Percentiles rank a stretch among this genome's conserved stretches.
Evolutionary conservation across 2,888 invertebrate genomes (phyloP).

Genomic region (Mechanitis mazaeus): DNA sequence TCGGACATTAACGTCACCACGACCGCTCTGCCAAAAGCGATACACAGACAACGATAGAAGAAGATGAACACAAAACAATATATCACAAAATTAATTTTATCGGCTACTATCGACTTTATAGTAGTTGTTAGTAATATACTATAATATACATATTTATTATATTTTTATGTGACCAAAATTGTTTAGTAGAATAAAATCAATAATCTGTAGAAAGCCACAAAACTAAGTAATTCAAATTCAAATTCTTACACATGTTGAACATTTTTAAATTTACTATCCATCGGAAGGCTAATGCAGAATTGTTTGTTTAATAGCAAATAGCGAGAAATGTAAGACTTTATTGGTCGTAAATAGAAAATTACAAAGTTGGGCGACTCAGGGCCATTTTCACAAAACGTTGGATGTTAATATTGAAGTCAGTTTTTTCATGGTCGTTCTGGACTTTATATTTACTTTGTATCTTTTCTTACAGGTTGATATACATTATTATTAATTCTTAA

Average conservation of each 20-base stretch:
- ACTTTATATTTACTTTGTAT: slow-evolving; percentile 5
- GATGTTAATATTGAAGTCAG: slow-evolving; percentile 34
- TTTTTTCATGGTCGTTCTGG: slow-evolving; percentile 16
- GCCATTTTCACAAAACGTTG: slow-evolving; percentile 48
- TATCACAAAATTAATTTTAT: too few species aligned
- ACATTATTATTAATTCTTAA: too few species aligned
- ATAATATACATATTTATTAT: too few species aligned
- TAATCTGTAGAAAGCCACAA: not conserved
- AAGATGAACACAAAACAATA: too few species aligned
- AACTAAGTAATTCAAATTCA: slow-evolving; percentile 1
- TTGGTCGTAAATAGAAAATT: slow-evolving; percentile 63
- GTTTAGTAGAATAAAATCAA: slow-evolving; percentile 5
- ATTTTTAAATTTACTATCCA: slow-evolving; percentile 19
- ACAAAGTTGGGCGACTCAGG: slow-evolving; percentile 44
- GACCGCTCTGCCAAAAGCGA: too few species aligned
- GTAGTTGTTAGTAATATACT: too few species aligned
- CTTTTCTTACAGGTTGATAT: not conserved
- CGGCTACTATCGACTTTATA: too few species aligned
- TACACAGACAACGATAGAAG: too few species aligned
- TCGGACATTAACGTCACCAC: too few species aligned
- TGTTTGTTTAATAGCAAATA: slow-evolving; percentile 55
- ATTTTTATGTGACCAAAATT: slow-evolving; percentile 7
- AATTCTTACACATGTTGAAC: slow-evolving; percentile 11
- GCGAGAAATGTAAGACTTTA: slow-evolving; percentile 60
- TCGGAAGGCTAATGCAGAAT: slow-evolving; percentile 17